Conservation (phyloP, 92 coral and sea anemone genomes). For the Paramuricea clavata region DNA sequence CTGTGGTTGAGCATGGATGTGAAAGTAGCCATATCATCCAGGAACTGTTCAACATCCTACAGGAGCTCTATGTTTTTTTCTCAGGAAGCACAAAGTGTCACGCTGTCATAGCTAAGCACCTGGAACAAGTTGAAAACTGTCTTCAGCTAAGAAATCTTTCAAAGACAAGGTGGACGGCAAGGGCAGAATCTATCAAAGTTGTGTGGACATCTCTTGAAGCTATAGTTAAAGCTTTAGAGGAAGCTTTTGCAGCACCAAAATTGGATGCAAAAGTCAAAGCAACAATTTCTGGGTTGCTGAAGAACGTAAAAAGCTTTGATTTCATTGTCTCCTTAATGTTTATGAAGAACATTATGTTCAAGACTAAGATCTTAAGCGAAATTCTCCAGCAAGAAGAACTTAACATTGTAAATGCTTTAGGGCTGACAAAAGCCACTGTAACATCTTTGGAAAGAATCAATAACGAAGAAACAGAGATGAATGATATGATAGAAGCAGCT, state of each 20-base stretch:
- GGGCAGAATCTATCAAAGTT: constrained; percentile 8
- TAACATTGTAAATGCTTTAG: neutral
- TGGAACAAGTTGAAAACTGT: too few species aligned
- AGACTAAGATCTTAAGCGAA: neutral
- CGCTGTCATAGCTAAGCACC: neutral
- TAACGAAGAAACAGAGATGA: neutral
- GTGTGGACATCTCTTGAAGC: constrained; percentile 18
- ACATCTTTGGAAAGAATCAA: constrained; percentile 20
- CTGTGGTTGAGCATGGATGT: neutral
- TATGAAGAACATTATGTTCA: constrained; percentile 5
- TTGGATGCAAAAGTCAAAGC: neutral
- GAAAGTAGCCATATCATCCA: too few species aligned
- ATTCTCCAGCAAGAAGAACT: neutral
- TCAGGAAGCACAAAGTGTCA: constrained; percentile 13
- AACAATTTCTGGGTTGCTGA: constrained; percentile 5
- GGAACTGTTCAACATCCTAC: neutral
- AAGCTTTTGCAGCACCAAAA: neutral
- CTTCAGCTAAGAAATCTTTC: constrained; percentile 1
- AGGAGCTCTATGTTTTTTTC: too few species aligned
- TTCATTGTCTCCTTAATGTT: constrained; percentile 8
- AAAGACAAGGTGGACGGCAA: constrained; percentile 6
- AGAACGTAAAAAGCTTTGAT: constrained; percentile 19
- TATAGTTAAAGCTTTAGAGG: neutral
- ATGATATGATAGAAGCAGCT: neutral
- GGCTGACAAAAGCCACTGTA: constrained; percentile 23